Evolutionary conservation across 2,888 invertebrate genomes (phyloP).

Genomic region (Drosophila lacicola): DNA sequence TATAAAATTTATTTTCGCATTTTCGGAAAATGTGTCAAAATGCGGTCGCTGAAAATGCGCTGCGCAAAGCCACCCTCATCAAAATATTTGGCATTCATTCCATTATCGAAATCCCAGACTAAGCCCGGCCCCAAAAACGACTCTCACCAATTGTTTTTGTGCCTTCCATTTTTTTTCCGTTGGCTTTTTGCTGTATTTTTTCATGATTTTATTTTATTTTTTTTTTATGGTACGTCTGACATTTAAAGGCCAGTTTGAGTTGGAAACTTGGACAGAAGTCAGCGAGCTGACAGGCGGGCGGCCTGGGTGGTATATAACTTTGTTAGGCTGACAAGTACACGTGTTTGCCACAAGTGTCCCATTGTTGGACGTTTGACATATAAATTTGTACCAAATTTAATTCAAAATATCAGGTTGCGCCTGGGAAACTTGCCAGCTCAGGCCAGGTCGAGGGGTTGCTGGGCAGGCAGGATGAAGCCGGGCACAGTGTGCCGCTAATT

Average conservation of each 20-base stretch:
- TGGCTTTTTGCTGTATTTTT: slow-evolving; percentile 29
- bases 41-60: slow-evolving; percentile 62
- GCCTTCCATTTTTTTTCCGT: slow-evolving; percentile 10
- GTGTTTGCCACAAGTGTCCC: slow-evolving; percentile 79
- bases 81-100: slow-evolving; percentile 82
- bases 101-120: slow-evolving; percentile 80
- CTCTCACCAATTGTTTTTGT: slow-evolving; percentile 30
- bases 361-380: slow-evolving; percentile 70
- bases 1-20: slow-evolving; percentile 74
- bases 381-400: slow-evolving; percentile 73
- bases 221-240: slow-evolving; percentile 30
- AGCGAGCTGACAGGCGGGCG: slow-evolving; percentile 49
- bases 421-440: slow-evolving; percentile 52
- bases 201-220: slow-evolving; percentile 31
- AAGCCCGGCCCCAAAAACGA: slow-evolving; percentile 45
- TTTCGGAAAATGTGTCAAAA: slow-evolving; percentile 74
- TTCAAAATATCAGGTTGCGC: slow-evolving; percentile 83
- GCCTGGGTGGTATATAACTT: slow-evolving; percentile 54
- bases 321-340: slow-evolving; percentile 82
- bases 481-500: slow-evolving; percentile 62
- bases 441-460: too few species aligned
- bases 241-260: slow-evolving; percentile 53
- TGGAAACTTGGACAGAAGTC: slow-evolving; percentile 64
- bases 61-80: slow-evolving; percentile 68
- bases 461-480: too few species aligned